A percentile compares a stretch with the other conserved stretches of the same genome.
Evolutionary conservation across 1,140 invertebrate genomes (phyloP).

Genomic region (Caenorhabditis latens): DNA sequence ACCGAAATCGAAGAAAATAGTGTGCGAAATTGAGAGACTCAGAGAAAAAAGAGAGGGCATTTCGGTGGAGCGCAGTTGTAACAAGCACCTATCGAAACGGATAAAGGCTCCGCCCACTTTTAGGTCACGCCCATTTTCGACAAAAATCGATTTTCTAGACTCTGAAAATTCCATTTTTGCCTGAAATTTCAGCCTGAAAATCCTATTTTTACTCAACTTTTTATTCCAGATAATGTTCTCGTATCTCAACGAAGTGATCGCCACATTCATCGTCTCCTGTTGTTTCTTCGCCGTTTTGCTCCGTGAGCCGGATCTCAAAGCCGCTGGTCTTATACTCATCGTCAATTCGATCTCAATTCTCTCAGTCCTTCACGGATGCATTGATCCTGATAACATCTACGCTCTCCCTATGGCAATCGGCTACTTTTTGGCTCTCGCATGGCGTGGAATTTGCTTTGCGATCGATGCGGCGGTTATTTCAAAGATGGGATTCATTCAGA

Average conservation of each 20-base stretch:
- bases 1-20: too few relatives aligned
- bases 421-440: slow-evolving; percentile 6
- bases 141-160: too few relatives aligned
- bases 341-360: not conserved
- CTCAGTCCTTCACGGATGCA: not conserved
- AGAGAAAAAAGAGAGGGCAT: too few relatives aligned
- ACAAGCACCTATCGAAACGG: too few relatives aligned
- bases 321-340: not conserved
- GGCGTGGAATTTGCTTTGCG: not conserved
- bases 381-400: not conserved
- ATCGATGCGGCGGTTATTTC: not conserved
- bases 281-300: slow-evolving; percentile 3
- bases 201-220: not conserved
- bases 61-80: too few relatives aligned
- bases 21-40: too few relatives aligned
- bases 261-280: not conserved
- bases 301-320: not conserved
- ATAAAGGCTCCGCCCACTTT: too few relatives aligned
- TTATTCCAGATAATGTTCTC: slow-evolving; percentile 19
- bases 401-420: not conserved
- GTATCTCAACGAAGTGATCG: not conserved
- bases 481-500: not conserved
- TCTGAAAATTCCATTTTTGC: not conserved
- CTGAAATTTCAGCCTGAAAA: too few relatives aligned
- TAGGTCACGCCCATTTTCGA: too few relatives aligned